Conservation (phyloP, 2,113 vertebrate species). For the Pithys albifrons region DNA sequence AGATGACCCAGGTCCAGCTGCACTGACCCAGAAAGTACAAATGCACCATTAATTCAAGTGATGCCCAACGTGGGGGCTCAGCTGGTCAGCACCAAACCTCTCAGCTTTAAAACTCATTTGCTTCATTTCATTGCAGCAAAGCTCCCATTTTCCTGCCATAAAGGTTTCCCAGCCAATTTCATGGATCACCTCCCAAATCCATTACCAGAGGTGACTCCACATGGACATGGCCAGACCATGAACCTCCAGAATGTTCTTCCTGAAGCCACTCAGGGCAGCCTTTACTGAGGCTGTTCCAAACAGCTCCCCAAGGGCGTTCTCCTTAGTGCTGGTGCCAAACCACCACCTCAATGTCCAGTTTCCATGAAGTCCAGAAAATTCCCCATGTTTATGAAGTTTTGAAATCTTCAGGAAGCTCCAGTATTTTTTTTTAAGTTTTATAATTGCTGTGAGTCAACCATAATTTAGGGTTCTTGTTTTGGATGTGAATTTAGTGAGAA, state of each 20-base stretch:
- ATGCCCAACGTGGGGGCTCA: background rate
- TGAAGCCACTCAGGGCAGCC: background rate
- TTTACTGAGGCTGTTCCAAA: background rate
- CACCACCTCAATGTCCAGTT: background rate
- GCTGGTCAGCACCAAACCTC: background rate
- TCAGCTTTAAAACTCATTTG: conserved; percentile 41
- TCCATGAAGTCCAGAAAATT: background rate
- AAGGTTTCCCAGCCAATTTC: conserved; percentile 39
- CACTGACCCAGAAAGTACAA: conserved; percentile 16
- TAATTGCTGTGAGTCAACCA: background rate
- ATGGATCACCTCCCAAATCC: conserved; percentile 36
- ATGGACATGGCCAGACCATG: background rate
- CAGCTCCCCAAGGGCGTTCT: background rate
- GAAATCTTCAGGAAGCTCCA: background rate
- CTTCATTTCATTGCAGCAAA: conserved; percentile 22
- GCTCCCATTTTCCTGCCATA: background rate
- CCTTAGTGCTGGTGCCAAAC: background rate
- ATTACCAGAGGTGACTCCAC: background rate
- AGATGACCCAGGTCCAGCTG: background rate
- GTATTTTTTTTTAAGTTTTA: background rate
- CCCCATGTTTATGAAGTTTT: background rate
- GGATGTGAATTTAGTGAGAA: background rate
- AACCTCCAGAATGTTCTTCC: background rate
- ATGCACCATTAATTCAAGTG: background rate
- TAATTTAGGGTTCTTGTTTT: background rate